Evolutionary conservation across 2,797 vertebrate genomes (phyloP).

Genomic region (Rousettus madagascariensis): DNA sequence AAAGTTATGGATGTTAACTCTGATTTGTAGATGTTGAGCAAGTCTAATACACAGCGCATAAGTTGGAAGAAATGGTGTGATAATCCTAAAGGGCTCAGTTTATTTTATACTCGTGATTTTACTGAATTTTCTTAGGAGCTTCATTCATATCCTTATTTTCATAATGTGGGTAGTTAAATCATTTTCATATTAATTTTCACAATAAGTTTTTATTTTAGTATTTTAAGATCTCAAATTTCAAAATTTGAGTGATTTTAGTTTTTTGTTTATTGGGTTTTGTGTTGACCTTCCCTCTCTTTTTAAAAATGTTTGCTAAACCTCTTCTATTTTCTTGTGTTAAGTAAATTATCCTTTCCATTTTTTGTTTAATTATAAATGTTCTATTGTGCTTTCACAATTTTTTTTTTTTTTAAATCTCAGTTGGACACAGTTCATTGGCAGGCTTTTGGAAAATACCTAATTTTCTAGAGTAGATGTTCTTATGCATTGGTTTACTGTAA

Average conservation of each 20-base stretch:
- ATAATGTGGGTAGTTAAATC: not conserved
- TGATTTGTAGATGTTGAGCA: not conserved
- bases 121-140: conserved; percentile 10
- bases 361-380: conserved; percentile 39
- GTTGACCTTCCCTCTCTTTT: not conserved
- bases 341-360: not conserved
- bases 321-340: not conserved
- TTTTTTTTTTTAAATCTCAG: not conserved
- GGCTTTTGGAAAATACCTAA: not conserved
- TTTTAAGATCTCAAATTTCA: conserved; percentile 22
- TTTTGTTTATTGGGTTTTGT: not conserved
- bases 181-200: conserved; percentile 45
- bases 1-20: not conserved
- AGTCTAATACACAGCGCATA: not conserved
- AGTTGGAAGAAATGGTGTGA: not conserved
- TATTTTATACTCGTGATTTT: not conserved
- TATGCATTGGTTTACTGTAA: not conserved
- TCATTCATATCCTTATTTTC: not conserved
- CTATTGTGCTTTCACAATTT: not conserved
- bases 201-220: not conserved
- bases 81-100: not conserved
- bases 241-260: not conserved
- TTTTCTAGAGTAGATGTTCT: conserved; percentile 4
- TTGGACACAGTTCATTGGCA: not conserved
- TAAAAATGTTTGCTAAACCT: not conserved